phyloP scores from a whole-genome alignment of 2,888 invertebrate genomes.

The Rhaphigaster nebulosa region DNA sequence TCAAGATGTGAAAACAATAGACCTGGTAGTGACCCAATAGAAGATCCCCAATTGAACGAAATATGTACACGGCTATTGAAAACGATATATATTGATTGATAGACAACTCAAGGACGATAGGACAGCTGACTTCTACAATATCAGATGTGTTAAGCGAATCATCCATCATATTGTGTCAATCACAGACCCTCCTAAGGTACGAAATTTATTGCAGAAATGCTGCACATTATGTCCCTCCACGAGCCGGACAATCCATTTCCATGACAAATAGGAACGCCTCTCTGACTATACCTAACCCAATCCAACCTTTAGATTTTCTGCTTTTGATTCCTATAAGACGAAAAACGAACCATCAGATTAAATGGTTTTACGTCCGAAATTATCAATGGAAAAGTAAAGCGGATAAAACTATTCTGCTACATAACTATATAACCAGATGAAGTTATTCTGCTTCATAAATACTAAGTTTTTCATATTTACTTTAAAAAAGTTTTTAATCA shows the following conservation, averaged over 20 bases:
- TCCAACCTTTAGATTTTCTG: background rate
- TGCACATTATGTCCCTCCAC: background rate
- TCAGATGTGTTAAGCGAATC: background rate
- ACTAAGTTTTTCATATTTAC: too few species aligned
- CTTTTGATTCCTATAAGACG: background rate
- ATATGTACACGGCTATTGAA: too few species aligned
- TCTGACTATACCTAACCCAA: background rate
- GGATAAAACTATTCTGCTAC: too few species aligned
- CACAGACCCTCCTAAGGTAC: background rate
- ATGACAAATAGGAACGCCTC: background rate
- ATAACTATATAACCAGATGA: too few species aligned
- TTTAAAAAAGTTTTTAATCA: too few species aligned
- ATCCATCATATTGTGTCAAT: constrained; percentile 5
- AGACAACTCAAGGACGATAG: background rate
- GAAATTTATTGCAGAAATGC: background rate
- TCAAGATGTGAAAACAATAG: too few species aligned
- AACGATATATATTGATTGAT: background rate
- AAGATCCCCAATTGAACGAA: too few species aligned
- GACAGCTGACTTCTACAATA: background rate
- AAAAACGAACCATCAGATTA: background rate
- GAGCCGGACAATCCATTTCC: background rate
- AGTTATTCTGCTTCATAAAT: too few species aligned
- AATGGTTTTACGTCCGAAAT: too few species aligned
- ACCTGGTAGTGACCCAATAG: too few species aligned
- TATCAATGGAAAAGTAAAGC: too few species aligned